Percentiles rank a stretch among this genome's conserved stretches.
Conservation (phyloP, 2,888 invertebrate species). For the Acanthosepion esculentum region DNA sequence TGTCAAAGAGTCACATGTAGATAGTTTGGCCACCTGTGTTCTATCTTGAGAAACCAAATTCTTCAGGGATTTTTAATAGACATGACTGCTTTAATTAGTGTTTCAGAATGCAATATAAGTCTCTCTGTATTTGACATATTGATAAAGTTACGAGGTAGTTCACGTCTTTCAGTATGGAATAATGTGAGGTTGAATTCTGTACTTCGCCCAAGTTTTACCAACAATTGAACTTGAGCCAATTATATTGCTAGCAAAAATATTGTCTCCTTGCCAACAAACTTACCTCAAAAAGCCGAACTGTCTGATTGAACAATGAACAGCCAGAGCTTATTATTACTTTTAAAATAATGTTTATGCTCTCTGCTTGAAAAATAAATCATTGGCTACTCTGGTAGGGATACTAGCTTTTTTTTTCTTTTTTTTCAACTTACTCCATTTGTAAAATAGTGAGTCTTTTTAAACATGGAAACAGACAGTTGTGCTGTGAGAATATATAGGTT, state of each 20-base stretch:
- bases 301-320: no score
- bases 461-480: no score
- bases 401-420: no score
- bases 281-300: neutral
- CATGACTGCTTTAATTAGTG: neutral
- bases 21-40: neutral
- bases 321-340: no score
- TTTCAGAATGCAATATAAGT: neutral
- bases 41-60: slow-evolving; percentile 6
- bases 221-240: neutral
- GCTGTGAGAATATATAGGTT: no score
- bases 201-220: neutral
- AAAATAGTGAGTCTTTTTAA: no score
- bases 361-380: no score
- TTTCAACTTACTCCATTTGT: no score
- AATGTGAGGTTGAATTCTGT: neutral
- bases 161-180: slow-evolving; percentile 3
- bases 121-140: slow-evolving; percentile 23
- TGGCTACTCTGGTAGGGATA: no score
- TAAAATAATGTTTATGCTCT: no score
- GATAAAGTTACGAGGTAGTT: neutral
- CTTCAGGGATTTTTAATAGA: slow-evolving; percentile 33
- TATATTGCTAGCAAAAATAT: neutral
- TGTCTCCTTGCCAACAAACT: neutral
- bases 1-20: neutral